Base-by-base conservation (phyloP, 2,113 vertebrate genomes). In the Prunella himalayana region DNA sequence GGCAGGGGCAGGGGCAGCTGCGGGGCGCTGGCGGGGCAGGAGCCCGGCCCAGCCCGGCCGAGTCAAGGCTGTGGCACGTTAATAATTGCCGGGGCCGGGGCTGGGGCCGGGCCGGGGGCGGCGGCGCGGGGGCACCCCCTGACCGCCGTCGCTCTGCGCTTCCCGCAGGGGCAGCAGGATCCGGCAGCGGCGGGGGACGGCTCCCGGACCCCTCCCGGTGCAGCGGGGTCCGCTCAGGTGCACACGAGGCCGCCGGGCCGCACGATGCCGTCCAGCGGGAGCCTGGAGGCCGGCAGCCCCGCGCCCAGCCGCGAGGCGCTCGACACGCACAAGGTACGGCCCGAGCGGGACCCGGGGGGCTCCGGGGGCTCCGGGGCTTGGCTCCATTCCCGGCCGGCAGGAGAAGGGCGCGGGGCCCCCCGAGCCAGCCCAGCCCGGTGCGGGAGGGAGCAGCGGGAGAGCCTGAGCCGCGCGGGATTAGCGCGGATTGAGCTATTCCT, bases 231-330 rank as follows among this genome's bases (percentile, higher is more conserved):
- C 28, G 15, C 51, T 44, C 79, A n/a, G 90, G 84, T 92, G 92
- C 89, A 85, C 85, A 88, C n/a, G 80, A 81, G 75, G 80, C 18
- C 37, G 68, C 70, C 31, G 70, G 27, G 37, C 64, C 86, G 41
- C 92, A 97, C 76, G 60, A 99, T 99, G 98, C 98, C 98, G 94
- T 99, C 98, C 98, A 99, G 98, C 95, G 94, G 96, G 68, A 94
- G 83, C 79, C 71, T 97, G 92, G 94, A 98, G 95, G 45, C 97
- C 96, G 81, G 91, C 94, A 95, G 95, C 95, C 83, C 95, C 35
- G 15, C 88, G 23, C 77, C 88, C 11, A 95, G 92, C 93, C 93
- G 93, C 0, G 95, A 96, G 44, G 72, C 60, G 17, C 86, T 69
- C 2, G 95, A 96, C 69, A 35, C 94, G 28, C 95, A 94, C 90